Evolutionary conservation across 2,113 vertebrate genomes (phyloP), one percentile per base, ranked within the genome.

Genomic region (Bubo bubo): DNA sequence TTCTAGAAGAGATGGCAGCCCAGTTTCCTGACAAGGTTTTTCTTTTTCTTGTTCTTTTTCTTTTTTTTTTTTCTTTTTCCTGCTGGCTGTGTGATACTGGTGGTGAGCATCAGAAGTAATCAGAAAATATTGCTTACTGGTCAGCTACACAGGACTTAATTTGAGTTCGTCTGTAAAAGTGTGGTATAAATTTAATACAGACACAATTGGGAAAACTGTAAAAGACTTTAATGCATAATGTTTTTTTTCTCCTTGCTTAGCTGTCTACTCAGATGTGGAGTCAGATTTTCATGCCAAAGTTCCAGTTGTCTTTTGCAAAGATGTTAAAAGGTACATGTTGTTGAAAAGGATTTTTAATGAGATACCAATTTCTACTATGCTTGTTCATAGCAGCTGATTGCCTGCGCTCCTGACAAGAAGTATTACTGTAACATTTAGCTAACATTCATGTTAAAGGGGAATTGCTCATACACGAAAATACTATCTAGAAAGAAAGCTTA

Each of bases 211-310:
- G 59, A 91, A 82, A 88, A 70, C 63, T 91, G 50, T 92, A 39
- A 67, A 82, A 94, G 66, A 37, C 59, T 59, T 70, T 56, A 14
- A 47, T 84, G 22, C 7, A 32, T 63, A 81, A 22, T 76, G 26
- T 90, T 88, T 90, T 62, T 93, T 39, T 55, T 71, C 60, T 82
- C 20, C 7, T 83, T 96, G 49, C 75, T 92, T 93, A 99, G 99
- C 98, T 91, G 98, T 98, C 90, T 99, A 99, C 97, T 98, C 98
- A 43, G 99, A 99, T 53, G 99, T 99, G 70, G 99, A 99, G 98
- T 99, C 99, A 34, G 99, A 99, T 98, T 99, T 99, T 98, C 99
- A 99, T 49, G 99, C 99, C 97, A 99, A 99, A 99, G 99, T 99
- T 98, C 99, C 99, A 92, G 98, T 99, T 90, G 99, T 99, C 75